Conservation (phyloP, 2,888 invertebrate genomes). For the Willowsia nigromaculata region DNA sequence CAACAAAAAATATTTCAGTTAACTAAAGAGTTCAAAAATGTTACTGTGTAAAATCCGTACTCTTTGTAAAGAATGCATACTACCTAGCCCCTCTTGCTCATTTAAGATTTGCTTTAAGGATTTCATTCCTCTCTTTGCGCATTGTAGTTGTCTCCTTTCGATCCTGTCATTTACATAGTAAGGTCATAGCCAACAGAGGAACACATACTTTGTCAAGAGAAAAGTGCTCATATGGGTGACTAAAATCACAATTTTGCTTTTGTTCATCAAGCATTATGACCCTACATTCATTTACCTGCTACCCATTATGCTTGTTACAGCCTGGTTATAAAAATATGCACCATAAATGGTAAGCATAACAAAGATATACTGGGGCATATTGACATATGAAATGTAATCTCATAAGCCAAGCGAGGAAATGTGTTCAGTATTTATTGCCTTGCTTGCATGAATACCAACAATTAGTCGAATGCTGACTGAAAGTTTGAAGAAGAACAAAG, state of each 20-base stretch:
- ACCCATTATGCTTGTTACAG: neutral
- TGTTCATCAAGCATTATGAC: conserved; percentile 56
- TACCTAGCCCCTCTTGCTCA: no score
- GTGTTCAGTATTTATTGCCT: no score
- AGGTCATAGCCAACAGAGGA: conserved; percentile 66
- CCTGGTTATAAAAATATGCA: neutral
- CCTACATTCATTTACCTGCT: conserved; percentile 18
- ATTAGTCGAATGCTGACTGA: no score
- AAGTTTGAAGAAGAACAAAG: no score
- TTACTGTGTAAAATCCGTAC: neutral
- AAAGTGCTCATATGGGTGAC: conserved; percentile 77
- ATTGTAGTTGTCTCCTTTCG: neutral
- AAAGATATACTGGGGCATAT: no score
- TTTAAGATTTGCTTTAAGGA: neutral
- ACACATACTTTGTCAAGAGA: conserved; percentile 74
- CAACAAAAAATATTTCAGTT: conserved; percentile 51
- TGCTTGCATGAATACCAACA: no score
- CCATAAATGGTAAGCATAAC: neutral
- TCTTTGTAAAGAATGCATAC: neutral
- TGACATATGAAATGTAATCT: no score
- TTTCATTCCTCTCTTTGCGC: neutral
- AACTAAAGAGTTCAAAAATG: neutral
- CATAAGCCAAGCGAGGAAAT: no score
- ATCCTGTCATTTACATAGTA: conserved; percentile 12
- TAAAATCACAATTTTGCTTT: conserved; percentile 75